These are phyloP conservation scores for Drosophila grimshawi DNA, from an alignment of 1,140 invertebrate genomes.

Conservation along the genomic window DNA sequence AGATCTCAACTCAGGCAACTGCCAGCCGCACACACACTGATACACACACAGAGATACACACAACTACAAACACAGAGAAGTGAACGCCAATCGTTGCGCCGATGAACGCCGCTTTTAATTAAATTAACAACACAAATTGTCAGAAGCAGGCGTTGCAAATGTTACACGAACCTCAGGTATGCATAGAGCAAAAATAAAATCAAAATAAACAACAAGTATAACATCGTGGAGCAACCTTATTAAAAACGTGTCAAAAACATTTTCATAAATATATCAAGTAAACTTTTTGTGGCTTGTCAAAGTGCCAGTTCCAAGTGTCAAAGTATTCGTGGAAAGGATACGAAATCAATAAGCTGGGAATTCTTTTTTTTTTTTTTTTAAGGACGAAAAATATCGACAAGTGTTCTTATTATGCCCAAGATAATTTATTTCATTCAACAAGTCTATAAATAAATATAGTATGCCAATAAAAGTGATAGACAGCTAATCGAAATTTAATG, in stretches of 20 bases:
- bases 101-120: constrained; percentile 63
- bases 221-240: constrained; percentile 58
- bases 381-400: not conserved
- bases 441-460: constrained; percentile 53
- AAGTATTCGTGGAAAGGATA: constrained; percentile 60
- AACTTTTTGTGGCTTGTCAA: constrained; percentile 62
- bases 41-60: too few species aligned
- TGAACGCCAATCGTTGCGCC: constrained; percentile 22
- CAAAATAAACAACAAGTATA: constrained; percentile 21
- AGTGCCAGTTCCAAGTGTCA: constrained; percentile 61
- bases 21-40: not conserved
- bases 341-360: constrained; percentile 70
- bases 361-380: not conserved
- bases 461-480: constrained; percentile 50
- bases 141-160: constrained; percentile 60
- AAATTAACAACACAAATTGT: constrained; percentile 80
- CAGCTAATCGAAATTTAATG: constrained; percentile 57
- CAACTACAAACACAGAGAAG: not conserved
- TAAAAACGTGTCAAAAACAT: constrained; percentile 82
- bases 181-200: constrained; percentile 13
- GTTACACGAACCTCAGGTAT: constrained; percentile 45
- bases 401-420: not conserved
- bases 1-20: constrained; percentile 1
- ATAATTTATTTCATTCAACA: constrained; percentile 44
- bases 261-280: constrained; percentile 80